phyloP scores from a whole-genome alignment of 2,797 vertebrate genomes.

The Nannoperca australis region DNA sequence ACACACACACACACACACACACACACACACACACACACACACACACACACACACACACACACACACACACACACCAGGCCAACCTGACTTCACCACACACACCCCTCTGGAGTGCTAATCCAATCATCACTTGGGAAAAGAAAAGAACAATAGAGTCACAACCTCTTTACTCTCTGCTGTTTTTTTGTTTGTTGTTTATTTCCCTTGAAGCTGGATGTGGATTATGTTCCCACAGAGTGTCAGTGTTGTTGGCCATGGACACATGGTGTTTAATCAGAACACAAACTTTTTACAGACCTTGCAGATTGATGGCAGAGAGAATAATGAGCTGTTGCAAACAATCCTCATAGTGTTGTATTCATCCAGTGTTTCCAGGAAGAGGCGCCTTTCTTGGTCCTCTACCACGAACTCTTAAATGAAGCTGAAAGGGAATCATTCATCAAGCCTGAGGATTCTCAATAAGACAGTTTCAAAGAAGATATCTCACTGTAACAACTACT shows the following conservation, averaged over 20 bases:
- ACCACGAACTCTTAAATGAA: conserved; percentile 15
- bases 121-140: background rate
- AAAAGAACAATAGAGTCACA: background rate
- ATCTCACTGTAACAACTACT: too few relatives aligned
- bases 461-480: background rate
- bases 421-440: conserved; percentile 18
- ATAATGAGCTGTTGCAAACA: conserved; percentile 4
- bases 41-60: too few relatives aligned
- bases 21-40: too few relatives aligned
- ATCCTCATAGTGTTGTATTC: background rate
- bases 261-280: conserved; percentile 41
- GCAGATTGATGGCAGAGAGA: background rate
- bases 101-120: background rate
- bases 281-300: conserved; percentile 28
- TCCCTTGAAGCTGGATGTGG: background rate
- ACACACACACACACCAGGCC: background rate
- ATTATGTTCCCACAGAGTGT: background rate
- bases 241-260: conserved; percentile 1
- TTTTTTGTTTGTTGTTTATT: background rate
- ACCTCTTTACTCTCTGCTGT: background rate
- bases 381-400: background rate
- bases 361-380: conserved; percentile 32
- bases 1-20: too few relatives aligned
- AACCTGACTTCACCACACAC: conserved; percentile 1
- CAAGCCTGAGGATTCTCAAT: background rate